Evolutionary conservation across 35 echinoderm and acorn worm species (phyloP).

Genomic region (Lytechinus variegatus): DNA sequence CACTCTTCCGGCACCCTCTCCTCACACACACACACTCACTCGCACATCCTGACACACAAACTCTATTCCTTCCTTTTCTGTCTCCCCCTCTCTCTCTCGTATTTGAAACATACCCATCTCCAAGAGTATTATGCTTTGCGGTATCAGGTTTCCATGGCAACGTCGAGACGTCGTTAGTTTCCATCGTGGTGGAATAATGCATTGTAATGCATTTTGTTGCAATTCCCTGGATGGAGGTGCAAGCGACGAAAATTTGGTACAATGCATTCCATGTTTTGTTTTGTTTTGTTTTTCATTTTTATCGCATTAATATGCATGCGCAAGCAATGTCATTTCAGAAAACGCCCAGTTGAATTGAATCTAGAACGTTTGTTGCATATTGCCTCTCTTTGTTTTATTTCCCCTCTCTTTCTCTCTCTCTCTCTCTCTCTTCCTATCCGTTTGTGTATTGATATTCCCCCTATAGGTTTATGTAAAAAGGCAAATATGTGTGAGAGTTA

Average conservation of each 20-base stretch:
- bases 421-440: not conserved
- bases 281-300: not conserved
- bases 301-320: not conserved
- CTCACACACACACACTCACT: too few species aligned
- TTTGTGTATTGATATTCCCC: not conserved
- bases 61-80: not conserved
- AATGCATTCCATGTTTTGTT: not conserved
- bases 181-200: not conserved
- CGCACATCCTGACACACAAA: not conserved
- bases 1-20: too few species aligned
- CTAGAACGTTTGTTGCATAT: not conserved
- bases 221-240: not conserved
- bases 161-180: not conserved
- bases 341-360: not conserved
- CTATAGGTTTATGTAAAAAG: too few species aligned
- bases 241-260: not conserved
- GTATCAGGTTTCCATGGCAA: not conserved
- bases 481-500: not conserved
- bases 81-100: not conserved
- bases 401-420: not conserved
- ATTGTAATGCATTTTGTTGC: not conserved
- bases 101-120: not conserved
- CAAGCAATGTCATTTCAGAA: not conserved
- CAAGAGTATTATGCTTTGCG: not conserved
- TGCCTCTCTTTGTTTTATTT: not conserved